These are phyloP conservation scores for Ornithoptera priamus DNA, from an alignment of 2,888 invertebrate genomes.

Conservation along the genomic window DNA sequence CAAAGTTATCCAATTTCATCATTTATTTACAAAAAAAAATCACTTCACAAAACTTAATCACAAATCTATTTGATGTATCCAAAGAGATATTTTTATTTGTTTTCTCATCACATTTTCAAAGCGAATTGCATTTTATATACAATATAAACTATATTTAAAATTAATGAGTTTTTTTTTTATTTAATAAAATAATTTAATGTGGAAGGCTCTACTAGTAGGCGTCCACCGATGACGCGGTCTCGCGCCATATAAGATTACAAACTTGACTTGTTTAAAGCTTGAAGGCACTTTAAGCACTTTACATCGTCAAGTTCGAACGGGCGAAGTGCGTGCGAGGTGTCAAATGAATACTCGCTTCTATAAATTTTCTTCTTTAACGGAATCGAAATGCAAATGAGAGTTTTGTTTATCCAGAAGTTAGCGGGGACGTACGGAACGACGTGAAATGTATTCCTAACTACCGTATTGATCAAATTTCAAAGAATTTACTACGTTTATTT, in stretches of 20 bases:
- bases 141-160: constrained; percentile 11
- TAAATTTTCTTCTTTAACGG: constrained; percentile 51
- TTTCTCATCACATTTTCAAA: constrained; percentile 26
- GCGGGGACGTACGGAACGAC: constrained; percentile 34
- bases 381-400: constrained; percentile 56
- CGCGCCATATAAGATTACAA: constrained; percentile 62
- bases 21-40: constrained; percentile 32
- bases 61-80: constrained; percentile 21
- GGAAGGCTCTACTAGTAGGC: constrained; percentile 56
- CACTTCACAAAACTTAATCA: constrained; percentile 28
- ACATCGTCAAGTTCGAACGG: constrained; percentile 53
- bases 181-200: constrained; percentile 39
- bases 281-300: constrained; percentile 44
- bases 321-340: constrained; percentile 44
- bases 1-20: constrained; percentile 76
- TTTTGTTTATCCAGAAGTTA: constrained; percentile 62
- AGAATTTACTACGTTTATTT: constrained; percentile 27
- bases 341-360: constrained; percentile 45
- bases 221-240: constrained; percentile 63
- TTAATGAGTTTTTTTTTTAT: constrained; percentile 35
- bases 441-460: constrained; percentile 39
- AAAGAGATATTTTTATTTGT: constrained; percentile 11
- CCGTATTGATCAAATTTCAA: constrained; percentile 55
- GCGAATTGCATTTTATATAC: constrained; percentile 16
- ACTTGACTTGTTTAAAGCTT: constrained; percentile 54